Evolutionary conservation across 2,888 invertebrate genomes (phyloP), one percentile per base, ranked within the genome.

Genomic region (Strigamia transsilvanica): DNA sequence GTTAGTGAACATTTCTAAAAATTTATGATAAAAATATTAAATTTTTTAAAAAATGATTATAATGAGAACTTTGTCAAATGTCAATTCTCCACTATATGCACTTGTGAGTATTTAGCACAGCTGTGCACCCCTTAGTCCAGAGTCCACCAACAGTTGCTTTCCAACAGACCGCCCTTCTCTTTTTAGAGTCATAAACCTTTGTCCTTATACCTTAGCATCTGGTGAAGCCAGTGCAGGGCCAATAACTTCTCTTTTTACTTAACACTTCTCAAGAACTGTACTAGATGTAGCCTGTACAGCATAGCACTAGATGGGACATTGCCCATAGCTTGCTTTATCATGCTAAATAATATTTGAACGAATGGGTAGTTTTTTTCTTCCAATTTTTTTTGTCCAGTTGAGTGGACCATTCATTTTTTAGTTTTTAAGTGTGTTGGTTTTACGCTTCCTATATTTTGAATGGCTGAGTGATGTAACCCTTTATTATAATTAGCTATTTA

Each of bases 401-500:
- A 56, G 21, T 73, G 32, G 23, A 32, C 32, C 27, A 7, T 73
- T 73, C 27, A 13, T n/a, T 51, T 51, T 13, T 27, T 27, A 27
- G 1, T 51, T 6, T 51, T 18, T 6, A 18, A 18, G 51, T 51
- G 18, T 51, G 51, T 27, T 15, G 13, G 5, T 32, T 23, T 73
- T 73, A n/a, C 15, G 73, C 13, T 32, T 27, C 23, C 5, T 73
- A 27, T 9, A 73, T 27, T 12, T n/a, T 73, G 27, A 66, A 66
- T 73, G 73, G 32, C 15, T 12, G 27, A 12, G 12, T 73, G 73
- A 73, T 73, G 9, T 32, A 73, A 73, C 73, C 13, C 73, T 73
- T 73, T 73, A 27, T 27, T 73, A 15, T 10, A 73, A 73, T 73
- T 73, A 73, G 73, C 73, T 32, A 73, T n/a, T 73, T 73, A 27